Evolutionary conservation across 2,888 invertebrate species (phyloP).

Genomic region (Pyrgus malvae): DNA sequence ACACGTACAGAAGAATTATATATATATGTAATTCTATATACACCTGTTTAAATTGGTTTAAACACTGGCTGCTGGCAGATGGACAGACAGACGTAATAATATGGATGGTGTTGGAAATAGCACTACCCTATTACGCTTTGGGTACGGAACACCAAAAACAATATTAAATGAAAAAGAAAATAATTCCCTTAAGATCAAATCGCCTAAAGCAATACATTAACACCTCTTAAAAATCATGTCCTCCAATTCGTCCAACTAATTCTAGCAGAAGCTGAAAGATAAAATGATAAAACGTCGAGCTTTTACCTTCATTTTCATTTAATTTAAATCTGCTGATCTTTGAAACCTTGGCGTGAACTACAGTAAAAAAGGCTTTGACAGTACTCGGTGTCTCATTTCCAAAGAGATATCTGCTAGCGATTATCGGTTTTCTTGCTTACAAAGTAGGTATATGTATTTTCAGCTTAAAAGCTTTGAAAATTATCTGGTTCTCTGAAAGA

Average conservation of each 20-base stretch:
- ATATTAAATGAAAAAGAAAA: background rate
- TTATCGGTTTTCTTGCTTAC: background rate
- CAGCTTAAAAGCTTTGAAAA: no score
- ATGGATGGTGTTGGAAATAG: no score
- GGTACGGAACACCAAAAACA: no score
- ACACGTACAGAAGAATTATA: no score
- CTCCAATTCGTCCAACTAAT: background rate
- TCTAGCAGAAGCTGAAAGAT: background rate
- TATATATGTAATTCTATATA: no score
- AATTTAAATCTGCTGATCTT: slow-evolving; percentile 46
- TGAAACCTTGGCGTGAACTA: slow-evolving; percentile 42
- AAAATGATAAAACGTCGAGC: background rate
- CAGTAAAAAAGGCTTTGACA: slow-evolving; percentile 35
- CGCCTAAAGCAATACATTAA: background rate
- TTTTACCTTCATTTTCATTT: slow-evolving; percentile 24
- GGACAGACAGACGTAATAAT: no score
- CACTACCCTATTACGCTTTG: no score
- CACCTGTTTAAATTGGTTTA: no score
- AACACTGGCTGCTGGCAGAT: no score
- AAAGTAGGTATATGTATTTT: background rate
- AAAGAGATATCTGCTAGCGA: background rate
- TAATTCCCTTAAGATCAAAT: background rate
- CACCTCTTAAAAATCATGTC: background rate
- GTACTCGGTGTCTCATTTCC: background rate
- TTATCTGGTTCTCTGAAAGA: no score